Percentiles rank a stretch among this genome's conserved stretches.
phyloP scores from a whole-genome alignment of 2,797 vertebrate genomes.

The Galago senegalensis region DNA sequence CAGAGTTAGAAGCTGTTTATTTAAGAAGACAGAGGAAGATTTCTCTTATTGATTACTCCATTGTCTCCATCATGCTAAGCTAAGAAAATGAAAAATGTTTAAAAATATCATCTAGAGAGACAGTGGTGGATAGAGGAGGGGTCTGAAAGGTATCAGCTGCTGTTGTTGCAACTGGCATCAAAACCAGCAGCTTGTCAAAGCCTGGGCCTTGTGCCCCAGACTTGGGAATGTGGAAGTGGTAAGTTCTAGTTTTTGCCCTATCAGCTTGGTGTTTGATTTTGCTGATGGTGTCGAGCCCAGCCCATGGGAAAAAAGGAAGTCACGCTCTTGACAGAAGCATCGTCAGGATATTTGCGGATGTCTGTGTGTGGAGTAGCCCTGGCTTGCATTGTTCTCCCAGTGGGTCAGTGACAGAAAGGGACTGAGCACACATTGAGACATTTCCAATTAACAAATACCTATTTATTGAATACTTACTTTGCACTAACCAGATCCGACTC shows the following conservation, averaged over 20 bases:
- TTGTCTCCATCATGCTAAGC: neutral
- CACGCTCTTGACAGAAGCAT: neutral
- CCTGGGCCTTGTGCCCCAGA: neutral
- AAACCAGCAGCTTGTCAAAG: neutral
- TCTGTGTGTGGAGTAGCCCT: neutral
- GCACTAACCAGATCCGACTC: neutral
- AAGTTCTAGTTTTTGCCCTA: slow-evolving; percentile 48
- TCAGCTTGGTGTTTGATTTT: slow-evolving; percentile 66
- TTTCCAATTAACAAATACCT: neutral
- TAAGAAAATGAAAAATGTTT: neutral
- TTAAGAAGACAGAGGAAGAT: neutral
- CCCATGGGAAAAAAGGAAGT: slow-evolving; percentile 81
- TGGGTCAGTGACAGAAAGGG: neutral
- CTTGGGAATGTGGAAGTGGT: slow-evolving; percentile 75
- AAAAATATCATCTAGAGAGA: neutral
- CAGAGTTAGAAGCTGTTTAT: neutral
- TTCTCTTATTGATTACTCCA: neutral
- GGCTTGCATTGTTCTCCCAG: neutral
- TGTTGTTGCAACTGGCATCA: neutral
- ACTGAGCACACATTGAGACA: neutral
- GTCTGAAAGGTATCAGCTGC: neutral
- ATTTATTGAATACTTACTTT: neutral
- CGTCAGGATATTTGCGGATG: slow-evolving; percentile 53
- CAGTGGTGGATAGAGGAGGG: neutral
- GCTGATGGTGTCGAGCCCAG: slow-evolving; percentile 69